Base-by-base conservation (phyloP, 2,888 invertebrate genomes). In the Euphydryas editha region DNA sequence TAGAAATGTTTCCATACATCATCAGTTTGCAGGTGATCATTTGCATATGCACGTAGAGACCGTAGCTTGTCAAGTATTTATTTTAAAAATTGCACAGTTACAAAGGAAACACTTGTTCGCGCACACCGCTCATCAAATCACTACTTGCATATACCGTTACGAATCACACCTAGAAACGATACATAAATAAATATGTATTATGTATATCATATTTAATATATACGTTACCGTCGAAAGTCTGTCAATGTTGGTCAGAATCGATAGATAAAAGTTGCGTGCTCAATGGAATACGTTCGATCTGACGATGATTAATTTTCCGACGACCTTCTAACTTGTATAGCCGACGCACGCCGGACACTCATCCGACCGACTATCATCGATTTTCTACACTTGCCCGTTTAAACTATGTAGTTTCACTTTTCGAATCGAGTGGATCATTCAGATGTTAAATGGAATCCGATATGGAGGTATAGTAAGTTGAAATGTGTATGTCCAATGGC, bases 1-100 rank as follows among this genome's bases (percentile, higher is more conserved):
- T 88, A 87, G 90, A 84, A 75, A 92, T 92, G 92, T 92, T 92
- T 81, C 83, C 88, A 79, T 88, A 84, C 81, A 86, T 88, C 86
- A 86, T 90, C 84, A 85, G 80, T 77, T 90, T 85, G 88, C 88
- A 92, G 92, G 92, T 92, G 88, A 90, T 79, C 81, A 85, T 84
- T 80, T 74, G 76, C 74, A 81, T 67, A 71, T 73, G 77, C 75
- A 72, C 81, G 78, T 82, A 75, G 81, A 79, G 79, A 75, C 80
- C 83, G 79, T 80, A 63, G 84, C 83, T 84, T 87, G 75, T 78
- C 75, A 73, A 78, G 74, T 76, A 70, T 76, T 78, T 78, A 75
- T 77, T 81, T 78, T 76, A 73, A 71, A 75, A 76, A 78, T 71
- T 77, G 84, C 86, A 88, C 87, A 75, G 85, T 88, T 84, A 77